Evolutionary conservation across 37 sponge, comb jelly and placozoan species (phyloP).

Genomic region (Crambe crambe): DNA sequence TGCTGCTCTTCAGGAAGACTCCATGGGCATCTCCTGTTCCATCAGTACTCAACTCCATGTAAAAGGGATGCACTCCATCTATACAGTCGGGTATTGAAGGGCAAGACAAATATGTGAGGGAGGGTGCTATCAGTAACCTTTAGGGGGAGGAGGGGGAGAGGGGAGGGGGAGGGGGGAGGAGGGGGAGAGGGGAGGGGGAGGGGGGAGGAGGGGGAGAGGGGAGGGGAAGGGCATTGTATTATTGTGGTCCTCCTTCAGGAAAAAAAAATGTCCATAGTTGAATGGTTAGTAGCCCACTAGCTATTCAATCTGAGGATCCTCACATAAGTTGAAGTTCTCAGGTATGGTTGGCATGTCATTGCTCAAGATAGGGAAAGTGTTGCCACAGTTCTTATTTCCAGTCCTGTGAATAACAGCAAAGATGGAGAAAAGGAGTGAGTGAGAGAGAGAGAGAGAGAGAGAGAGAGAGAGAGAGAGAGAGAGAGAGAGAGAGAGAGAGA

Average conservation of each 20-base stretch:
- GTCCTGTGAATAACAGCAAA: too few relatives aligned
- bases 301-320: background rate
- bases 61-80: constrained; percentile 93
- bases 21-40: constrained; percentile 67
- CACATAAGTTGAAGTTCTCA: constrained; percentile 71
- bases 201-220: too few relatives aligned
- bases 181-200: too few relatives aligned
- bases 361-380: constrained; percentile 59
- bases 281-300: background rate
- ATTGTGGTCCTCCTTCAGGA: too few relatives aligned
- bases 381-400: constrained; percentile 51
- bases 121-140: too few relatives aligned
- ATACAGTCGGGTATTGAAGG: too few relatives aligned
- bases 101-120: too few relatives aligned
- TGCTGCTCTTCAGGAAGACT: constrained; percentile 88
- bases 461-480: too few relatives aligned
- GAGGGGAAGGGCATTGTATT: too few relatives aligned
- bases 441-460: background rate
- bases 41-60: constrained; percentile 63
- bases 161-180: too few relatives aligned
- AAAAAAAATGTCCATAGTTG: background rate
- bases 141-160: too few relatives aligned
- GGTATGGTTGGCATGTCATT: constrained; percentile 71
- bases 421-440: constrained; percentile 45
- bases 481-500: too few relatives aligned